Conservation (phyloP, 2,113 vertebrate genomes). For the Trinectes maculatus region DNA sequence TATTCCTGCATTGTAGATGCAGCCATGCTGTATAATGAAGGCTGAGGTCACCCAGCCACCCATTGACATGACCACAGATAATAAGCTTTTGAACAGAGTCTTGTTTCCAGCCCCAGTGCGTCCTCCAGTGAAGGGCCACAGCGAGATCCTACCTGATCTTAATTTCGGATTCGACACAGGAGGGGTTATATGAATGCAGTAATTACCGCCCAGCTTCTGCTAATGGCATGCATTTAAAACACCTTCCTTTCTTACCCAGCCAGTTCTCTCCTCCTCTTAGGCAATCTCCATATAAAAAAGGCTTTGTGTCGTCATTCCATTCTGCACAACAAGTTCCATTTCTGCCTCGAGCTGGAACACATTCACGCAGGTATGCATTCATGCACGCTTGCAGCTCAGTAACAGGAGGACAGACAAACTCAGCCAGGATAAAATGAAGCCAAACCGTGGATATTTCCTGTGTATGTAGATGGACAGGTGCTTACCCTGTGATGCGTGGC, state of each 20-base stretch:
- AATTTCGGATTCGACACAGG: constrained; percentile 47
- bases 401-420: neutral
- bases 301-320: constrained; percentile 6
- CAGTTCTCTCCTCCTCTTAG: neutral
- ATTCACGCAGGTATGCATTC: neutral
- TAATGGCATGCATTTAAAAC: constrained; percentile 16
- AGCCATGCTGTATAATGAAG: no score
- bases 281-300: constrained; percentile 11
- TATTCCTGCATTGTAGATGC: neutral
- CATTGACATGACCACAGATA: neutral
- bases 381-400: neutral
- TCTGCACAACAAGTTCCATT: neutral
- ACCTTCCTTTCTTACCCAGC: neutral
- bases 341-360: constrained; percentile 11
- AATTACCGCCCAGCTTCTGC: constrained; percentile 4
- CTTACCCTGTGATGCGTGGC: constrained; percentile 82
- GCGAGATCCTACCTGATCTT: constrained; percentile 24
- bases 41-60: neutral
- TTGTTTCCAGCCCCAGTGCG: neutral
- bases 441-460: no score
- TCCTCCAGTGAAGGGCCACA: constrained; percentile 9
- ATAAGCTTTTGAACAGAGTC: neutral
- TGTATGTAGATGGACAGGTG: neutral
- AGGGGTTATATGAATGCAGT: constrained; percentile 15
- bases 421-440: no score